Evolutionary conservation across 1,140 invertebrate species (phyloP).

Genomic region (Pogonus chalceus): DNA sequence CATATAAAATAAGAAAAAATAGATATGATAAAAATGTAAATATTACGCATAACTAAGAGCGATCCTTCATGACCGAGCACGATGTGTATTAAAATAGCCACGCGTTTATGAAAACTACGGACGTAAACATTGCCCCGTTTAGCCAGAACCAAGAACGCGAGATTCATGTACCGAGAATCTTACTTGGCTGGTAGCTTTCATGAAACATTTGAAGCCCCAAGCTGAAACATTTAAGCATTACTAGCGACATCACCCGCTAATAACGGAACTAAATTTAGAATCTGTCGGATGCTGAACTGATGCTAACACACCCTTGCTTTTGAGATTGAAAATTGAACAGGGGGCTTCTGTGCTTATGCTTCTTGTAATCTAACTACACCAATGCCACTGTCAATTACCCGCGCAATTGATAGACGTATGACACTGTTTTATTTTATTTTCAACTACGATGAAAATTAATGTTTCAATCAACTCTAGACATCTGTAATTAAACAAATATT

Average conservation of each 20-base stretch:
- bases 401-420: background rate
- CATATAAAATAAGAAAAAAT: background rate
- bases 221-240: too few relatives aligned
- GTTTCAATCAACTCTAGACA: background rate
- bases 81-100: background rate
- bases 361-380: background rate
- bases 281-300: too few relatives aligned
- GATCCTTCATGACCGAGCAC: background rate
- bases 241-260: background rate
- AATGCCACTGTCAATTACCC: too few relatives aligned
- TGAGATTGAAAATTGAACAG: background rate
- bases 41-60: background rate
- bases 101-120: background rate
- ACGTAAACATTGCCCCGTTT: background rate
- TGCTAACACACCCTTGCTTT: too few relatives aligned
- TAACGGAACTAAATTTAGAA: background rate
- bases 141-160: background rate
- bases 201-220: too few relatives aligned
- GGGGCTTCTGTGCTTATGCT: background rate
- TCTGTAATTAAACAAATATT: too few relatives aligned
- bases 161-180: background rate
- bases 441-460: background rate
- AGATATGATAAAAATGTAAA: background rate
- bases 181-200: too few relatives aligned
- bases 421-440: background rate